A percentile compares a stretch with the other conserved stretches of the same genome.
These are phyloP conservation scores for Luehdorfia chinensis DNA, from an alignment of 1,140 invertebrate species.

Conservation along the genomic window DNA sequence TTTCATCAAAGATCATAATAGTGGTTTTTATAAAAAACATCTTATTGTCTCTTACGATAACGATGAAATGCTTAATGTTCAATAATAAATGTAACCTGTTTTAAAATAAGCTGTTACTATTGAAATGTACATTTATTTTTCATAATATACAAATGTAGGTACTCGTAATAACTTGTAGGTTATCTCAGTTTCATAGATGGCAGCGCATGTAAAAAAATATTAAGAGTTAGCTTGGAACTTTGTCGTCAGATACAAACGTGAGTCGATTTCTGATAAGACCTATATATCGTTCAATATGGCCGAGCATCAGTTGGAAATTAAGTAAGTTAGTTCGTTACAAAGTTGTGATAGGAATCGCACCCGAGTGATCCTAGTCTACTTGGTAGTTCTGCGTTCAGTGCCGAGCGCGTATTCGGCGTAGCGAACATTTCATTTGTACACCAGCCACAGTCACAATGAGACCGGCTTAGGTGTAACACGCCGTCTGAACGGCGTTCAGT, in stretches of 20 bases:
- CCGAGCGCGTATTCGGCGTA: neutral
- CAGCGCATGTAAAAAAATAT: too few relatives aligned
- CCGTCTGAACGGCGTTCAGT: constrained; percentile 21
- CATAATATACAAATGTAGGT: too few relatives aligned
- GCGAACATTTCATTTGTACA: constrained; percentile 5
- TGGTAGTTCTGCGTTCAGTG: neutral
- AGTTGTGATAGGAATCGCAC: constrained; percentile 9
- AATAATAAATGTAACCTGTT: too few relatives aligned
- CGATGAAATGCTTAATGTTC: too few relatives aligned
- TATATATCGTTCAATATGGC: constrained; percentile 4
- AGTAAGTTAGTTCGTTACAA: constrained; percentile 16
- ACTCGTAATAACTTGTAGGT: too few relatives aligned
- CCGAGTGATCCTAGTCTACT: neutral
- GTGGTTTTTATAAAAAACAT: too few relatives aligned
- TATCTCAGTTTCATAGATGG: too few relatives aligned
- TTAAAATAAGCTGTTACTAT: too few relatives aligned
- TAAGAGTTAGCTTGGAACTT: constrained; percentile 8
- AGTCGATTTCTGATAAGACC: constrained; percentile 1
- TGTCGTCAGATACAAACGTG: constrained; percentile 6
- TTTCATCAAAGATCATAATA: too few relatives aligned
- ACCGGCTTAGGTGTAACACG: constrained; percentile 40
- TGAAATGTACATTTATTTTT: too few relatives aligned
- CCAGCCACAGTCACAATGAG: constrained; percentile 45
- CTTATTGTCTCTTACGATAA: too few relatives aligned
- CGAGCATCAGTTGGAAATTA: constrained; percentile 1